Evolutionary conservation across 2,888 invertebrate genomes (phyloP), one percentile per base, ranked within the genome.

Genomic region (Drosophila subquinaria): DNA sequence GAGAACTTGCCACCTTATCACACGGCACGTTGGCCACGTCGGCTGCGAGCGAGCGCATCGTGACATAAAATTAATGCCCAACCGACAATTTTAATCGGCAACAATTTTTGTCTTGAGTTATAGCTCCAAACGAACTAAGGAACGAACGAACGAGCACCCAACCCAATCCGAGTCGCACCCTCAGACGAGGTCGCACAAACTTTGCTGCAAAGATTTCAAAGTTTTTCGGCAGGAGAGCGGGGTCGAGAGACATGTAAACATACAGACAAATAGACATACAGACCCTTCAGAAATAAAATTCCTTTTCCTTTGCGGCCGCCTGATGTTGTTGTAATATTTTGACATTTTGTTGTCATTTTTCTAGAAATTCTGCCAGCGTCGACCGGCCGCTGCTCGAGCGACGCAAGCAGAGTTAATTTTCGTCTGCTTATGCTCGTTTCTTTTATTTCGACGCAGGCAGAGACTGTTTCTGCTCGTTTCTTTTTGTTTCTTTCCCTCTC

Each of bases 1-100:
- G 6, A 50, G 50, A 13, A 50, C 50, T 50, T 50, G 50, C 50
- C 50, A 50, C 50, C 50, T 50, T 50, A 50, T 50, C 50, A 50
- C 50, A 50, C 50, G 36, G 36, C 51, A 42, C 40, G 55, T 38
- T 42, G 55, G 53, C 55, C 15, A 30, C 69, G 60, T 40, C 56
- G 45, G 51, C 45, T 17, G 33, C 42, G 38, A 38, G 70, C 62
- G 60, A 79, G 86, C 88, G 88, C 86, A 87, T 87, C 83, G 90
- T 88, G 89, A 90, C 90, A 89, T 82, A 88, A 90, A 89, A 89
- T 89, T 89, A 89, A 89, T 89, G 89, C 89, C 87, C 90, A 87
- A 89, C 90, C 89, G 90, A 90, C 89, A 89, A 89, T 90, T 89
- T 89, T 89, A 89, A 89, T 89, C 90, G 89, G 84, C 86, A 89